Percentiles rank a stretch among this genome's conserved stretches.
Evolutionary conservation across 2,113 vertebrate species (phyloP).

Genomic region (Pseudorectes ferrugineus): DNA sequence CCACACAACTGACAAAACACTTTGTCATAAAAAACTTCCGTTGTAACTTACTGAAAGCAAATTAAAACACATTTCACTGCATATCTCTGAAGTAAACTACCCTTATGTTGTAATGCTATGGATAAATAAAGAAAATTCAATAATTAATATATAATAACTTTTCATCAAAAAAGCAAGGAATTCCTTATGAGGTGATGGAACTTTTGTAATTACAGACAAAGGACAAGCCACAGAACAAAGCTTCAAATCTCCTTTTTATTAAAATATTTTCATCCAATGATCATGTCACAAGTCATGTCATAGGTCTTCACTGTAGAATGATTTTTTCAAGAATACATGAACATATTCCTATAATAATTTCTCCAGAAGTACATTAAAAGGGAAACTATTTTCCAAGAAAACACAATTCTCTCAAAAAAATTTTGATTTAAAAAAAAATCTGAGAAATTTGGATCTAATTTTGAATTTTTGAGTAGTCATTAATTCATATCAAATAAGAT

Average conservation of each 20-base stretch:
- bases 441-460: neutral
- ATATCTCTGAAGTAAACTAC: neutral
- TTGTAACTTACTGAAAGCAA: neutral
- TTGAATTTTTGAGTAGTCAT: neutral
- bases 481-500: neutral
- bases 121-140: neutral
- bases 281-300: neutral
- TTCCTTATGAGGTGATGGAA: neutral
- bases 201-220: neutral
- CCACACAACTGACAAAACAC: neutral
- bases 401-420: neutral
- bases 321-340: neutral
- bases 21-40: neutral
- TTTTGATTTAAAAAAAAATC: neutral
- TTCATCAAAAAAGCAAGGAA: neutral
- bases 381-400: neutral
- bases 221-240: fast-evolving
- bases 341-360: neutral
- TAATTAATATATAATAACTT: neutral
- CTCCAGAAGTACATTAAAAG: neutral
- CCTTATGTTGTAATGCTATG: neutral
- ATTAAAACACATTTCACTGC: neutral
- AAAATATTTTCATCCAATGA: neutral
- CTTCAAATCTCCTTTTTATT: neutral
- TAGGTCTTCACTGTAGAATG: neutral